Evolutionary conservation across 2,888 invertebrate genomes (phyloP), one percentile per base, ranked within the genome.

Genomic region (Heliconius ethilla): DNA sequence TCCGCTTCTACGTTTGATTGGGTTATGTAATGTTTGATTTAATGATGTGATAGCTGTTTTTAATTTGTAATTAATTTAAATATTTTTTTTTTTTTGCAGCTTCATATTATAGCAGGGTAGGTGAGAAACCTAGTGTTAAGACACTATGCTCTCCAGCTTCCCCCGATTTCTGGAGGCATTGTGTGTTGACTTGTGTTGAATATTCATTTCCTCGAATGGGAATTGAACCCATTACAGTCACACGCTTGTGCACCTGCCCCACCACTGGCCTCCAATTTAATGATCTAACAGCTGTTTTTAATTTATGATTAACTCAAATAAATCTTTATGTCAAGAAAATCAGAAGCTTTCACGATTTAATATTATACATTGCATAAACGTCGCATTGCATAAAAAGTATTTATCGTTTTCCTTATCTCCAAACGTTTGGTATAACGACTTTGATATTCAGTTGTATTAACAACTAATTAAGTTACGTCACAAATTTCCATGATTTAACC

Each of bases 1-100:
- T 81, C 80, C 80, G 82, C 82, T 82, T 81, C 81, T 73, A 79
- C 81, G 59, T 81, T 79, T 70, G 78, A 80, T 81, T 82, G 79
- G 81, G 76, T 80, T 79, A 79, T 81, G 75, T 67, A 79, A 81
- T 76, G 63, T 78, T 76, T 78, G 70, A 73, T 77, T 80, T 82
- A 78, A 81, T 80, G 79, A 81, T 76, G 70, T 73, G 77, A 79
- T 73, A 78, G 75, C 77, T 81, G 79, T 77, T 22, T 45, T 29
- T 22, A n/a, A 65, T 27, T 65, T 74, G 22, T 72, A 9, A 37
- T 37, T 33, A 59, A 25, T 25, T 72, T 15, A 59, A 72, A 33
- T 70, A n/a, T 3, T 33, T 0, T 33, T 33, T 0, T 33, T 33
- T 33, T 9, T 33, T 33, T 33, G 33, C 33, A 9, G 33, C 7